Base-by-base conservation (phyloP, 1,140 invertebrate species). In the Cepaea nemoralis region DNA sequence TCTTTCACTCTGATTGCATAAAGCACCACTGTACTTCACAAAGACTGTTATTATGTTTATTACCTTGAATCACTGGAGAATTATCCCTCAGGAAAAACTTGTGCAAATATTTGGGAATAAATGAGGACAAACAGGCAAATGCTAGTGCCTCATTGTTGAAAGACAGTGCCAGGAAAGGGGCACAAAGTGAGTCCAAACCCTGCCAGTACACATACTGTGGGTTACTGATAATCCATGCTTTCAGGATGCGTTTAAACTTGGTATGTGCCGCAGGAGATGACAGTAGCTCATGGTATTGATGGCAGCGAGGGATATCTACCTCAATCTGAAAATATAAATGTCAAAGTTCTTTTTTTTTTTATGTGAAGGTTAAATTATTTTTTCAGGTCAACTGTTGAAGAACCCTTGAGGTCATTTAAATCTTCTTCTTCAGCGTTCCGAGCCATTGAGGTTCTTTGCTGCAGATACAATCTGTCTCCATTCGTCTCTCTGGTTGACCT, bases 61-160 rank as follows among this genome's bases (percentile, higher is more conserved):
- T 87, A 93, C 93, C 93, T 93, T 99, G 97, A 82, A 99, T 99
- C 0, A 99, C 94, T 27, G 94, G 94, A 69, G 97, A 97, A 90
- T 99, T 99, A 91, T 99, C 98, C 90, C 98, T 98, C n/a, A 99
- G 91, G 91, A 99, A 99, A 91, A 99, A 99, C 89, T 97, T 97
- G 90, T 99, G 95, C 10, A 99, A 93, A 93, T 99, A 99, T 91
- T 98, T 98, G 8, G 96, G 95, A 86, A 99, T 97, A 90, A 99
- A 99, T 0, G 95, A 94, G 42, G 96, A 95, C 1, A 99, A 92
- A 91, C 97, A 99, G 6, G 97, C 95, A 92, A 97, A 99, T 0
- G 98, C 98, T 84, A 97, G 93, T 48, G 97, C 97, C 95, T 99
- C 98, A 92, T 99, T 95, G 90, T 98, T 97, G 89, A 99, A 99